Evolutionary conservation across 2,888 invertebrate genomes (phyloP).

Genomic region (Parelbella ahira): DNA sequence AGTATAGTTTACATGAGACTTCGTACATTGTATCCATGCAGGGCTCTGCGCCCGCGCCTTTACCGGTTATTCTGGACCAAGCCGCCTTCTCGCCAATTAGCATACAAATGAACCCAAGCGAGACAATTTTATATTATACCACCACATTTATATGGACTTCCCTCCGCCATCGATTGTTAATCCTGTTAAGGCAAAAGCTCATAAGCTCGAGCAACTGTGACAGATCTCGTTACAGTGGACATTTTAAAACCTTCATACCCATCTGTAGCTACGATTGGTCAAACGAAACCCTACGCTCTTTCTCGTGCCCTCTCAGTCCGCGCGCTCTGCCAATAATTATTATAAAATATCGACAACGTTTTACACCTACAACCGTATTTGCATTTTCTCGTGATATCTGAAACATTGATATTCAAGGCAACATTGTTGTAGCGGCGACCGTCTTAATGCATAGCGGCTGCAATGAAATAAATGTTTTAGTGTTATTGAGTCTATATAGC

Average conservation of each 20-base stretch:
- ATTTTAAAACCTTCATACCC: conserved; percentile 43
- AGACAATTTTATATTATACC: conserved; percentile 70
- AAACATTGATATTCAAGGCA: conserved; percentile 51
- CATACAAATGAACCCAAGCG: conserved; percentile 75
- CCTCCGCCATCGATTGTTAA: conserved; percentile 30
- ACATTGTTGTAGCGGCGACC: conserved; percentile 52
- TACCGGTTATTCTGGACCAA: conserved; percentile 59
- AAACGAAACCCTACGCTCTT: conserved; percentile 22
- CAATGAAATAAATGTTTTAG: conserved; percentile 67
- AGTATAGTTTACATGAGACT: conserved; percentile 3
- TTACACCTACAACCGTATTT: conserved; percentile 41
- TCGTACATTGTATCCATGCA: conserved; percentile 10
- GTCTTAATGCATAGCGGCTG: conserved; percentile 45
- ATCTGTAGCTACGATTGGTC: conserved; percentile 47
- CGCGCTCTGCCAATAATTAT: conserved; percentile 35
- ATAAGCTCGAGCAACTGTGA: conserved; percentile 35
- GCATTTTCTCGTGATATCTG: conserved; percentile 46
- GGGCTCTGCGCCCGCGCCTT: conserved; percentile 29
- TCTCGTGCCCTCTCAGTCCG: conserved; percentile 4
- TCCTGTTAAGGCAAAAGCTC: background rate
- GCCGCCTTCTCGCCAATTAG: conserved; percentile 67
- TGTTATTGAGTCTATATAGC: conserved; percentile 48
- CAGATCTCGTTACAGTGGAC: conserved; percentile 43
- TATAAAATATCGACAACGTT: conserved; percentile 59
- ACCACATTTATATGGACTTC: conserved; percentile 45